These are phyloP conservation scores for Escarpia spicata DNA, from an alignment of 2,888 invertebrate species.

Conservation along the genomic window DNA sequence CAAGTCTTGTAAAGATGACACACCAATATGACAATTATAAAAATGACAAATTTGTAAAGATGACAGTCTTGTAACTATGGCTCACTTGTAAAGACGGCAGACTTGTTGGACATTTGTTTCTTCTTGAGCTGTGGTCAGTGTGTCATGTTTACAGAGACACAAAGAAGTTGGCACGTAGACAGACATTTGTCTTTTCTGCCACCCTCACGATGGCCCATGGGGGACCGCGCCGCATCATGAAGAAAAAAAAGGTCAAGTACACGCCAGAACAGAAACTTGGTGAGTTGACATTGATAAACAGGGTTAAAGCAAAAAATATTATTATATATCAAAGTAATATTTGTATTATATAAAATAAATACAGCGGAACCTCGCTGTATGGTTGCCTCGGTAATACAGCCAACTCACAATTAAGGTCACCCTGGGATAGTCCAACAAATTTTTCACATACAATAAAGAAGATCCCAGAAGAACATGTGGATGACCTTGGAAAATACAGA, in stretches of 20 bases:
- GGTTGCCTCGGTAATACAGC: no score
- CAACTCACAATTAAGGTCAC: no score
- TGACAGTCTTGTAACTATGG: not conserved
- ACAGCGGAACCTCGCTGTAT: no score
- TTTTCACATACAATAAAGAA: no score
- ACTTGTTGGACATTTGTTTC: not conserved
- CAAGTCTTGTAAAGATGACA: not conserved
- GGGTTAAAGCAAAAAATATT: not conserved
- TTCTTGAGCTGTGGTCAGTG: not conserved
- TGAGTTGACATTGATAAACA: constrained; percentile 35
- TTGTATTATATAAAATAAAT: no score
- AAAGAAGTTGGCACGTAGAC: constrained; percentile 70
- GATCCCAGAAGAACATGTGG: no score
- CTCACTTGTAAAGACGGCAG: not conserved
- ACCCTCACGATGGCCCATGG: constrained; percentile 89
- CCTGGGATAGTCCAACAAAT: no score
- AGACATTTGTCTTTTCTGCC: constrained; percentile 97
- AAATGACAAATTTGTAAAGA: not conserved
- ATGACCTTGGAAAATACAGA: no score
- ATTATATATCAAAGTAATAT: no score
- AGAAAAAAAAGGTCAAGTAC: constrained; percentile 58
- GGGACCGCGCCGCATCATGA: constrained; percentile 73
- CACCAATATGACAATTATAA: not conserved
- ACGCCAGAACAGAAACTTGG: constrained; percentile 66
- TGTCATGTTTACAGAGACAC: constrained; percentile 62